Evolutionary conservation across 2,797 vertebrate genomes (phyloP), one percentile per base, ranked within the genome.

Genomic region (Poecilia picta): DNA sequence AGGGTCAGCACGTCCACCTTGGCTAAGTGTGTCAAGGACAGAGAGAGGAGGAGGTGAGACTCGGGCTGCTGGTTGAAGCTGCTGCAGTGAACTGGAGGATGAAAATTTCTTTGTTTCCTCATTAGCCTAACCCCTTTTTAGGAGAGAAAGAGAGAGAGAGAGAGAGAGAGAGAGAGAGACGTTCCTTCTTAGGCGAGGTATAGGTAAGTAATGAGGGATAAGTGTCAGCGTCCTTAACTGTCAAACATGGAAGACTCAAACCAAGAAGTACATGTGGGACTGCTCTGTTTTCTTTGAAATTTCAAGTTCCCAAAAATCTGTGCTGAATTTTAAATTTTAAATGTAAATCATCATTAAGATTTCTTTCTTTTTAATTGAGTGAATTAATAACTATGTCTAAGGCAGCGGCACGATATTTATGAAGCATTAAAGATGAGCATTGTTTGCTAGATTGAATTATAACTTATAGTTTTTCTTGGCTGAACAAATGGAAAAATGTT

Each of bases 1-100:
- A 91, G 94, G 95, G 95, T 95, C 94, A 93, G 91, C 2, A 7
- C 85, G 92, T 91, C 93, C 94, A 95, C 95, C 96, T 96, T 96
- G 93, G 88, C 76, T 89, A 96, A 94, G 94, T 96, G 93, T 96
- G 95, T 95, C 95, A 96, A 96, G 95, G 95, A 94, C 95, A 66
- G 84, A 10, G 76, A 83, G 85, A 80, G 89, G 84, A 89, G 87
- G 89, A 91, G 85, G 86, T 57, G 81, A 87, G 80, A 78, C 74
- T 82, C 72, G 83, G 82, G 74, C 83, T 83, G 5, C 23, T 80
- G 77, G 41, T 80, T 73, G 84, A 87, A 86, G 68, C 45, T 80
- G 55, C 85, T 88, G 81, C 81, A 85, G 64, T 55, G 53, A 74
- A 59, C 66, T 71, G 13, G 13, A 45, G 82, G 78, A 73, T 16